Evolutionary conservation across 2,888 invertebrate genomes (phyloP), one percentile per base, ranked within the genome.

Genomic region (Perithous albicinctus): DNA sequence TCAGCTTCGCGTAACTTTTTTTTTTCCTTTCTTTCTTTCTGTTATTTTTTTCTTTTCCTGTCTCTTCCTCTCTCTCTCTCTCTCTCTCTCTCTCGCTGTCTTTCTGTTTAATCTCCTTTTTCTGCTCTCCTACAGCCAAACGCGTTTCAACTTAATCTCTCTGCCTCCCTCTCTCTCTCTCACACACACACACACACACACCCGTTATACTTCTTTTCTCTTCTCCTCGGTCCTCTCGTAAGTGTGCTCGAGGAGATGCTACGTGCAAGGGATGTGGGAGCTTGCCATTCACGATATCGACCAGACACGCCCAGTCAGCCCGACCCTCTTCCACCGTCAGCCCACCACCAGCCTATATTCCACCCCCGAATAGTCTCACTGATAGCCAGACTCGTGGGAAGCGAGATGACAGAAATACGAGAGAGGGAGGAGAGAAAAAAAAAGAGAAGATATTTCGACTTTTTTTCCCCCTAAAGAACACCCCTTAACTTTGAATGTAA

Each of bases 261-360:
- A 66, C 41, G 66, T 35, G 85, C 84, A 82, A n/a, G 83, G 74
- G 81, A 82, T 78, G 78, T 80, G 81, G 67, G 87, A 88, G 88
- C 86, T 89, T 88, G 88, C 87, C 87, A 88, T 89, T 89, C 87
- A 88, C 87, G 89, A 88, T 91, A 91, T 91, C 91, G 90, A 91
- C 89, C 91, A 89, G 88, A 87, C 90, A 89, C 91, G 89, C 90
- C 90, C 89, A 87, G 80, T 84, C 87, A 76, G 74, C 74, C n/a
- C 85, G 79, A 54, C 41, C 73, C 46, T n/a, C n/a, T n/a, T n/a
- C 78, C 72, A 61, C 26, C 51, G 43, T 70, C 15, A 72, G 20
- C 35, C 38, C 77, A 78, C 38, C 77, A 78, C 81, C 84, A 82
- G 64, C 84, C 78, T 73, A 81, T 80, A 85, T 83, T 87, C 83